Evolutionary conservation across 2,888 invertebrate genomes (phyloP).

Genomic region (Leptopilina myrica): DNA sequence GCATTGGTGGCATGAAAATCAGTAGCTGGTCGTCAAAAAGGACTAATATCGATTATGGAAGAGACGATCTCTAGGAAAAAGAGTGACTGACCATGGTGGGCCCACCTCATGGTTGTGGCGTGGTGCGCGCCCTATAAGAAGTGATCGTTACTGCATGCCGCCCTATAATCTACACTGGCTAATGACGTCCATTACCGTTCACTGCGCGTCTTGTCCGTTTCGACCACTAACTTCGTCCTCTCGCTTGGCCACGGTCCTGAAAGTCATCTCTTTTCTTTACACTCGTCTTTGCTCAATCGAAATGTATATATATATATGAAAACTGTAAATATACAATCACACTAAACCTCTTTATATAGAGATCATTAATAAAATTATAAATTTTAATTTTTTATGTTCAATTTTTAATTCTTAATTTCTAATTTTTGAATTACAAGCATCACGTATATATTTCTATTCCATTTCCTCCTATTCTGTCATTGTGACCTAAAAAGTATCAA

Average conservation of each 20-base stretch:
- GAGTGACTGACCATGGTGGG: constrained; percentile 63
- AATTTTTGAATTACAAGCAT: no score
- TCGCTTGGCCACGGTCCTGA: constrained; percentile 63
- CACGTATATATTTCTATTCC: no score
- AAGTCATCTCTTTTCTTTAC: not conserved
- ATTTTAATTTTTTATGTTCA: no score
- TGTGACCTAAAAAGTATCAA: no score
- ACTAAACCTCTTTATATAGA: no score
- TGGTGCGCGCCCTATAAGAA: constrained; percentile 74
- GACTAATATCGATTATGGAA: constrained; percentile 63
- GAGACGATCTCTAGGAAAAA: constrained; percentile 63
- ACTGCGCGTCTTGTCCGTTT: constrained; percentile 67
- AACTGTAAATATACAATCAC: no score
- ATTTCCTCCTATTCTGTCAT: no score
- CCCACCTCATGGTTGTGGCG: constrained; percentile 63
- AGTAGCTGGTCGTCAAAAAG: constrained; percentile 57
- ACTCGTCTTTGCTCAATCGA: not conserved
- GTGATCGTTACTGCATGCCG: constrained; percentile 76
- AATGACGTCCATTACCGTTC: constrained; percentile 76
- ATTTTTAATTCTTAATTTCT: no score
- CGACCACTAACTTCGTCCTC: constrained; percentile 54
- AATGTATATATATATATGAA: no score
- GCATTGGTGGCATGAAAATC: constrained; percentile 36
- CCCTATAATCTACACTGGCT: constrained; percentile 77
- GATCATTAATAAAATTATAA: no score